Evolutionary conservation across 2,113 vertebrate species (phyloP).

Genomic region (Maccullochella peelii): DNA sequence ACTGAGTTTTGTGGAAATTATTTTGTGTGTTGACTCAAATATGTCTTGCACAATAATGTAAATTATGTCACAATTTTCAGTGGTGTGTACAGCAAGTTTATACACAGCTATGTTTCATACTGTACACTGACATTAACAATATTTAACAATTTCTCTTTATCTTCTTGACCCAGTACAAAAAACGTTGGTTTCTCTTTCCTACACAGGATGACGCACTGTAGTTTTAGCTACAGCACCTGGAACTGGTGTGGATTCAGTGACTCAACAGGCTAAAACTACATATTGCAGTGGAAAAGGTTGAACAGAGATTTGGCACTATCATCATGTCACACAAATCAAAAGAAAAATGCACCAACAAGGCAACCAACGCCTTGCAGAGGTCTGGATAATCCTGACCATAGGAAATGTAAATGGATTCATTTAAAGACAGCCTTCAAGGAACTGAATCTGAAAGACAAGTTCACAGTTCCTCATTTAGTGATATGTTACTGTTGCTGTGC

Average conservation of each 20-base stretch:
- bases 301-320: too few species aligned
- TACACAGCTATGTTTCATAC: not conserved
- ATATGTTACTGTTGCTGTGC: constrained; percentile 50
- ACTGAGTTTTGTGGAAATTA: not conserved
- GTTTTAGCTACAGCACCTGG: not conserved
- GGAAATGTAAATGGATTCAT: constrained; percentile 66
- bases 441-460: constrained; percentile 88
- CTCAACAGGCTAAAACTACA: not conserved
- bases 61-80: not conserved
- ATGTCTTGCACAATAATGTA: constrained; percentile 10
- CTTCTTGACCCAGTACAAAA: not conserved
- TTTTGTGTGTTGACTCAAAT: constrained; percentile 23
- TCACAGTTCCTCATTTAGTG: constrained; percentile 86
- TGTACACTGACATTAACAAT: not conserved
- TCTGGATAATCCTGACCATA: constrained; percentile 57
- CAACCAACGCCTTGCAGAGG: not conserved
- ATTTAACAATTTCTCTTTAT: not conserved
- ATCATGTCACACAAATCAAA: not conserved
- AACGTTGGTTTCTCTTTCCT: not conserved
- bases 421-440: constrained; percentile 82
- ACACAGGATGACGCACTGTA: not conserved
- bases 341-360: not conserved
- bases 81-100: not conserved
- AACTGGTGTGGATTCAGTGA: not conserved
- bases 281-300: not conserved